Conservation (phyloP, 2,797 vertebrate genomes). For the Sebastiscus albofasciatus region DNA sequence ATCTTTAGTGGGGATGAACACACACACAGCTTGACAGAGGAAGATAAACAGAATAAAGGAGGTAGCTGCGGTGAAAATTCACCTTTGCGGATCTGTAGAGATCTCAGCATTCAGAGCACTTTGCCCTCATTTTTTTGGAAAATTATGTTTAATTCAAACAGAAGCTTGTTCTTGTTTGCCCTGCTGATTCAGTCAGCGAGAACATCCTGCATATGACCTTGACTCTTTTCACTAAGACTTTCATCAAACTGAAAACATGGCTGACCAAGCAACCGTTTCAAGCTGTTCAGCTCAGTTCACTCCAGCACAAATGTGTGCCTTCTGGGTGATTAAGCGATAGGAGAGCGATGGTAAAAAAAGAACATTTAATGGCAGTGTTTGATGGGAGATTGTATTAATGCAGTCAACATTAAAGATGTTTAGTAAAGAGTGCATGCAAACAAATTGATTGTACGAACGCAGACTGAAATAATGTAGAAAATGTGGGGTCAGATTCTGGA, state of each 20-base stretch:
- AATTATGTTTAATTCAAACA: constrained; percentile 29
- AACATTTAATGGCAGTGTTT: not conserved
- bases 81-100: not conserved
- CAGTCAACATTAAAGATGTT: not conserved
- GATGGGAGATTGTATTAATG: not conserved
- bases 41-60: not conserved
- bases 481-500: not conserved
- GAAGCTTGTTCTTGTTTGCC: constrained; percentile 41
- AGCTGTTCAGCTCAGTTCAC: constrained; percentile 34
- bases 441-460: not conserved
- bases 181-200: constrained; percentile 31
- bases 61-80: not conserved
- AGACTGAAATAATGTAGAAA: not conserved
- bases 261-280: constrained; percentile 36
- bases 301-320: constrained; percentile 26
- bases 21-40: not conserved
- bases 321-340: constrained; percentile 16
- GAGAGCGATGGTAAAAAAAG: not conserved
- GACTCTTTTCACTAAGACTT: constrained; percentile 49
- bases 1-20: not conserved
- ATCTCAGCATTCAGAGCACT: constrained; percentile 2
- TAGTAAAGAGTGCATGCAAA: not conserved
- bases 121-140: not conserved
- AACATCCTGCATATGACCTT: constrained; percentile 48
- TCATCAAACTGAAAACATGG: constrained; percentile 56